Percentiles rank a stretch among this genome's conserved stretches.
phyloP scores from a whole-genome alignment of 2,888 invertebrate genomes.

The Arrhopalites spinosus region DNA sequence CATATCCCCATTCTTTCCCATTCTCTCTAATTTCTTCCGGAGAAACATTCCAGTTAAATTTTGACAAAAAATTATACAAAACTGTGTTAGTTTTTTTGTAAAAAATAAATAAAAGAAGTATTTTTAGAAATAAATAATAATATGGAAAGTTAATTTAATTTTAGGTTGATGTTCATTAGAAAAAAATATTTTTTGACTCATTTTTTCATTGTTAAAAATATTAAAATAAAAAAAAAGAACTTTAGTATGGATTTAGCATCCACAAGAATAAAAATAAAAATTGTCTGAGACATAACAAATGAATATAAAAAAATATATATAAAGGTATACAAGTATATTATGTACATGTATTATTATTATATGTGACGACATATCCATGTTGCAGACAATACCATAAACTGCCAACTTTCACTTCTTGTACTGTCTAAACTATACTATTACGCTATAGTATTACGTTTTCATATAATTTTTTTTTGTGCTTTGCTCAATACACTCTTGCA shows the following conservation, averaged over 20 bases:
- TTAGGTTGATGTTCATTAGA: too few species aligned
- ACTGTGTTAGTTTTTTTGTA: too few species aligned
- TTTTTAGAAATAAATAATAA: too few species aligned
- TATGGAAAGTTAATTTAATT: too few species aligned
- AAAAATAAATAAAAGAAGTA: too few species aligned
- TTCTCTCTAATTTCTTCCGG: too few species aligned
- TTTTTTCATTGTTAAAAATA: too few species aligned
- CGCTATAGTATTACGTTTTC: constrained; percentile 16
- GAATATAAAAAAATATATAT: background rate
- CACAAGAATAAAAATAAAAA: background rate
- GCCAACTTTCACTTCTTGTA: constrained; percentile 35
- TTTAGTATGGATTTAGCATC: too few species aligned
- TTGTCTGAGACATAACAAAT: background rate
- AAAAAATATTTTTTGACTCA: too few species aligned
- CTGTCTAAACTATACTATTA: constrained; percentile 7
- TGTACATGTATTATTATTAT: background rate
- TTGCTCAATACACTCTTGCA: constrained; percentile 9
- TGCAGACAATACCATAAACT: constrained; percentile 22
- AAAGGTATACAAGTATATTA: background rate
- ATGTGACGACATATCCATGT: constrained; percentile 1
- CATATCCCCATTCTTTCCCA: background rate
- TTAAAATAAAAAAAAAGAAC: too few species aligned
- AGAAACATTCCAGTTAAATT: too few species aligned
- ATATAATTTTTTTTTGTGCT: background rate
- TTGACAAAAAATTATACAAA: too few species aligned